A percentile compares a stretch with the other conserved stretches of the same genome.
Evolutionary conservation across 2,797 vertebrate species (phyloP).

Genomic region (Coilia nasus): DNA sequence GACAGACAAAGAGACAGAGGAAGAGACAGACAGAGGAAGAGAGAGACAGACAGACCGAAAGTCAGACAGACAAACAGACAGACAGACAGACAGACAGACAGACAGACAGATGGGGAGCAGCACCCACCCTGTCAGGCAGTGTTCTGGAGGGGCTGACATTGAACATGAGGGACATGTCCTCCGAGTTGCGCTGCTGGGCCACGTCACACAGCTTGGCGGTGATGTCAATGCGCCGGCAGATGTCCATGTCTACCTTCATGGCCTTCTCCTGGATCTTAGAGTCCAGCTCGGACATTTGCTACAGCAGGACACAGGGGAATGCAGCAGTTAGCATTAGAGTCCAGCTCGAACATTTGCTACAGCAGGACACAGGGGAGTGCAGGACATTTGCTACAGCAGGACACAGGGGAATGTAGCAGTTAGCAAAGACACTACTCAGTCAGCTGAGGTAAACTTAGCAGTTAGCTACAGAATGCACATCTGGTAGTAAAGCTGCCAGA

Average conservation of each 20-base stretch:
- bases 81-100: background rate
- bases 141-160: conserved; percentile 80
- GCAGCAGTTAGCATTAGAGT: conserved; percentile 74
- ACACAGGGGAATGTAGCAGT: too few species aligned
- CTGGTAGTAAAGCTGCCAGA: too few species aligned
- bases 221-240: conserved; percentile 98
- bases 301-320: background rate
- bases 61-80: background rate
- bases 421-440: too few species aligned
- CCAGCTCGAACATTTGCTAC: conserved; percentile 93
- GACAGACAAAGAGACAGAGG: background rate
- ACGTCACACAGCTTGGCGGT: conserved; percentile 98
- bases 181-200: conserved; percentile 97
- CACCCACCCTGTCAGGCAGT: conserved; percentile 68
- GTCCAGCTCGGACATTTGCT: conserved; percentile 96
- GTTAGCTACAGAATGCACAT: too few species aligned
- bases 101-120: conserved; percentile 19
- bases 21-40: background rate
- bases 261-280: conserved; percentile 98
- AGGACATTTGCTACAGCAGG: conserved; percentile 81
- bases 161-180: conserved; percentile 98
- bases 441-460: too few species aligned
- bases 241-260: conserved; percentile 99
- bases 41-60: background rate
- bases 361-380: too few species aligned